Evolutionary conservation across 1,140 invertebrate species (phyloP), one percentile per base, ranked within the genome.

Genomic region (Penaeus indicus): DNA sequence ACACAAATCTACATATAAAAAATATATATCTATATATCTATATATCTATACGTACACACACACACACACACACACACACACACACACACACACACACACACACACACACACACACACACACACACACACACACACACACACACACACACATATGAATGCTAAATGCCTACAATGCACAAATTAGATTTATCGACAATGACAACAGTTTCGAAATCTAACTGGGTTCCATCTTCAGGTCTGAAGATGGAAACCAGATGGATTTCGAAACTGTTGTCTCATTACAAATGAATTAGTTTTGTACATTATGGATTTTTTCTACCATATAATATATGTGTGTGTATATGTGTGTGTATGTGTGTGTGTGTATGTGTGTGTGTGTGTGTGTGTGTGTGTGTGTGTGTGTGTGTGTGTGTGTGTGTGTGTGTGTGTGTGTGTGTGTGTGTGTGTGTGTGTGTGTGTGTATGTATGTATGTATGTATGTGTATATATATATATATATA

Each of bases 1-100:
- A 69, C 27, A 69, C 27, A 69, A 25, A 69, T 69, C n/a, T 69
- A n/a, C n/a, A n/a, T n/a, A n/a, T n/a, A n/a, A n/a, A n/a, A 72
- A 27, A 72, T 3, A 72, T 72, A 72, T 25, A 19, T 72, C 13
- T n/a, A 19, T 25, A 72, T 72, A 19, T n/a, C 25, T n/a, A 19
- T n/a, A 1, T n/a, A 1, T n/a, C 10, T n/a, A 3, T 22, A 1
- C 32, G n/a, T 67, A 67, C 27, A 67, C 27, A 67, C 27, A 67
- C 27, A 67, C 27, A 67, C 27, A 67, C 27, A 67, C 27, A 67
- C 27, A 67, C 27, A 67, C 27, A 67, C 27, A 67, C 27, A 67
- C 27, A 67, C 27, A 16, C 27, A 67, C 27, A 16, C 27, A 67
- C 27, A 16, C 27, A 16, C 27, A 16, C 27, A 25, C 27, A 25